Percentiles rank a stretch among this genome's conserved stretches.
These are phyloP conservation scores for Apamea sordens DNA, from an alignment of 2,888 invertebrate genomes.

Conservation along the genomic window DNA sequence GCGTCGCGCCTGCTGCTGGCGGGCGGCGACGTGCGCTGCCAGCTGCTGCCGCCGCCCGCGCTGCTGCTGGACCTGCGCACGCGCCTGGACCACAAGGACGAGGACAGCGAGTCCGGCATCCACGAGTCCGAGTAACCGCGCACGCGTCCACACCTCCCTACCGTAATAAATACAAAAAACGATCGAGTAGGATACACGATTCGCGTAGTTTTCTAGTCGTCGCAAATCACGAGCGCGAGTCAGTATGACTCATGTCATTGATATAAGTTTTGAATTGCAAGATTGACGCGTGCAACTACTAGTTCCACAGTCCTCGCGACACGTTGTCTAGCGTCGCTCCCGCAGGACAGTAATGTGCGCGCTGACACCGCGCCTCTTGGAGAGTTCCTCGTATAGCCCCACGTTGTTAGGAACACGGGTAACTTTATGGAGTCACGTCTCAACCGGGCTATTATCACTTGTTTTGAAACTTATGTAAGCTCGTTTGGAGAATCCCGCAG, in stretches of 20 bases:
- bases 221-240: background rate
- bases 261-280: conserved; percentile 1
- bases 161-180: background rate
- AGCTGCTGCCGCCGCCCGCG: conserved; percentile 80
- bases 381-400: background rate
- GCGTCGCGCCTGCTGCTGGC: conserved; percentile 75
- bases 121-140: conserved; percentile 84
- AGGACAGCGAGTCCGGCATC: conserved; percentile 87
- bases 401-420: background rate
- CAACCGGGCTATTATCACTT: background rate
- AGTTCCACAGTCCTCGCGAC: background rate
- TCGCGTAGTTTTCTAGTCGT: background rate
- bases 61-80: conserved; percentile 86
- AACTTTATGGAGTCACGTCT: background rate
- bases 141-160: background rate
- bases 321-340: too few species aligned
- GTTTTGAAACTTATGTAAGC: background rate
- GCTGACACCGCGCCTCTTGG: background rate
- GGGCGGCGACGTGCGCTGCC: conserved; percentile 83
- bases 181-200: background rate
- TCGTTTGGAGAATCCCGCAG: conserved; percentile 15
- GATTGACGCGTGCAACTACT: background rate
- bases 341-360: background rate
- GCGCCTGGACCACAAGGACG: conserved; percentile 86
- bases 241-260: background rate